A percentile compares a stretch with the other conserved stretches of the same genome.
phyloP scores from a whole-genome alignment of 2,888 invertebrate genomes.

The Trissonchulus sp. region DNA sequence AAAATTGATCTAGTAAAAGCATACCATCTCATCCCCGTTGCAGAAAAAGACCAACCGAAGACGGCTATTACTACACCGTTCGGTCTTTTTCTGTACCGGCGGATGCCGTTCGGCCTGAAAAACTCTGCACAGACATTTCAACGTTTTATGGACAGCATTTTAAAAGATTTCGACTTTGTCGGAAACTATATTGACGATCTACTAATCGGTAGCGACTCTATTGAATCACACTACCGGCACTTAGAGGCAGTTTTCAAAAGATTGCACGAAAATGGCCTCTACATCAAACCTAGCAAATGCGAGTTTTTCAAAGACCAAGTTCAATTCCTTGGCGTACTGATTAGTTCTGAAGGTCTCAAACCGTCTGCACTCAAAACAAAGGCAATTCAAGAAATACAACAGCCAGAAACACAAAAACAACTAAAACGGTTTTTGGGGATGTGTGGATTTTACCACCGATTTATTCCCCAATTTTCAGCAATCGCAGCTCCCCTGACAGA shows the following conservation, averaged over 20 bases:
- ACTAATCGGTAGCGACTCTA: no score
- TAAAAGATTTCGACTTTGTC: no score
- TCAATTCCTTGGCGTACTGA: no score
- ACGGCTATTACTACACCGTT: slow-evolving; percentile 38
- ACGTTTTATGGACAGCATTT: no score
- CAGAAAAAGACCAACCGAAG: slow-evolving; percentile 33
- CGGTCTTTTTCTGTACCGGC: slow-evolving; percentile 40
- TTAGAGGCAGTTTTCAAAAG: slow-evolving; percentile 25
- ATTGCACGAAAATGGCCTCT: neutral
- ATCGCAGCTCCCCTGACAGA: slow-evolving; percentile 11
- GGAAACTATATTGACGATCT: no score
- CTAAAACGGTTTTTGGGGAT: no score
- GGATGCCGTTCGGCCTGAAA: slow-evolving; percentile 42
- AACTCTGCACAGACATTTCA: slow-evolving; percentile 40
- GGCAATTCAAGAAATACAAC: neutral
- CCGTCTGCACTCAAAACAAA: neutral
- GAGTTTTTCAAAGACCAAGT: no score
- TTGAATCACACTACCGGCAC: no score
- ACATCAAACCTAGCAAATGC: no score
- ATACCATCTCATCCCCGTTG: slow-evolving; percentile 36
- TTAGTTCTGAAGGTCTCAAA: neutral
- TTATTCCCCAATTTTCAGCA: neutral
- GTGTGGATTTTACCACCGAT: no score
- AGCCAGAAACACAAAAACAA: neutral
- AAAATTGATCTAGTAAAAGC: slow-evolving; percentile 35